Evolutionary conservation across 2,797 vertebrate species (phyloP).

Genomic region (Naso thynnoides): DNA sequence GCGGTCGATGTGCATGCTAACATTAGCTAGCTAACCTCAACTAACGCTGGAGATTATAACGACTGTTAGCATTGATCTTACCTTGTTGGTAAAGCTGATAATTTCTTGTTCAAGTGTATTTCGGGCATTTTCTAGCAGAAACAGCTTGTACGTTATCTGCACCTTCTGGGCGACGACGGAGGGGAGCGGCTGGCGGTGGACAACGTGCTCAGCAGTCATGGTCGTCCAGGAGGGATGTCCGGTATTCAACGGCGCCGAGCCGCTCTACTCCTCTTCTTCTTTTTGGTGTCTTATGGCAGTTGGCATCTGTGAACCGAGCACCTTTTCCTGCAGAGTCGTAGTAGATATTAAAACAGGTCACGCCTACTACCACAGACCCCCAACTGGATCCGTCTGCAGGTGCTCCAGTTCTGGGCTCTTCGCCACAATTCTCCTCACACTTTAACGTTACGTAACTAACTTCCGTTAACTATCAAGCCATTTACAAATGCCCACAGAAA

Average conservation of each 20-base stretch:
- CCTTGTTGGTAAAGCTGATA: conserved; percentile 55
- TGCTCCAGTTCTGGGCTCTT: too few relatives aligned
- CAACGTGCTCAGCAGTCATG: conserved; percentile 34
- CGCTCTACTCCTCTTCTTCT: too few relatives aligned
- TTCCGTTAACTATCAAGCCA: conserved; percentile 8
- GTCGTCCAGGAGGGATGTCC: rapidly evolving
- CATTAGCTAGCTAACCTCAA: not conserved
- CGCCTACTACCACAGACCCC: too few relatives aligned
- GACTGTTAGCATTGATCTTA: too few relatives aligned
- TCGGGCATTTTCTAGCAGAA: conserved; percentile 69
- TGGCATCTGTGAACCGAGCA: too few relatives aligned
- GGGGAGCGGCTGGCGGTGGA: not conserved
- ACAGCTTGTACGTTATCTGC: conserved; percentile 58
- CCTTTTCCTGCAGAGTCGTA: too few relatives aligned
- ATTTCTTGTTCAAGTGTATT: conserved; percentile 61
- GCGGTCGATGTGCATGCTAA: not conserved
- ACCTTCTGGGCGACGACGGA: conserved; percentile 30
- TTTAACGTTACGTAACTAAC: too few relatives aligned
- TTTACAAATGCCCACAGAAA: not conserved
- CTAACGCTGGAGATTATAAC: too few relatives aligned
- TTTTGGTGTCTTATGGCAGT: too few relatives aligned
- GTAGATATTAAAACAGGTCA: too few relatives aligned
- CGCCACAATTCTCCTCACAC: too few relatives aligned
- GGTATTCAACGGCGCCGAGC: too few relatives aligned
- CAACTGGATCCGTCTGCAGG: not conserved